phyloP scores from a whole-genome alignment of 2,797 vertebrate genomes.

The Danio jaintianensis region DNA sequence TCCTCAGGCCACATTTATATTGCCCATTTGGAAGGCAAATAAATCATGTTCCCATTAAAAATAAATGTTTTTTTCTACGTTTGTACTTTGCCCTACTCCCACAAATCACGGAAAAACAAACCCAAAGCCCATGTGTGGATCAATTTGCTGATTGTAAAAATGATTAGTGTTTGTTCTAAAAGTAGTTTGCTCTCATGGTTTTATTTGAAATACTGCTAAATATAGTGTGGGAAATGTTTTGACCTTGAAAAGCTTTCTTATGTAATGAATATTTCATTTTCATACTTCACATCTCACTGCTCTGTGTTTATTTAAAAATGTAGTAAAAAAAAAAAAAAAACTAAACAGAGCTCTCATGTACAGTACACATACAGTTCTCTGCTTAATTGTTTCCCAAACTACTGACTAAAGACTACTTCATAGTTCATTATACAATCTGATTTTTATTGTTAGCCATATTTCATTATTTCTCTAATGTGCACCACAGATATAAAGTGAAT shows the following conservation, averaged over 20 bases:
- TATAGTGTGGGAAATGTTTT: not conserved
- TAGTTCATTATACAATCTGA: not conserved
- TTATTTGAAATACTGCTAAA: not conserved
- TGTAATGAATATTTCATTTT: not conserved
- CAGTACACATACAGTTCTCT: not conserved
- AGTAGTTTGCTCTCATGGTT: not conserved
- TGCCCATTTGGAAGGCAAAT: not conserved
- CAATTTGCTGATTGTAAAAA: not conserved
- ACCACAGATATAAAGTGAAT: not conserved
- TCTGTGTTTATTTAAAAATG: not conserved
- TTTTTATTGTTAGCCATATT: not conserved
- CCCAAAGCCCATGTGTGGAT: not conserved
- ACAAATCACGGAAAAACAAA: not conserved
- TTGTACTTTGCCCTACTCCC: not conserved
- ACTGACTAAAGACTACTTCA: not conserved
- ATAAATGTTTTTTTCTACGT: not conserved
- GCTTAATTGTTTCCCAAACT: not conserved
- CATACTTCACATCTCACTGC: not conserved
- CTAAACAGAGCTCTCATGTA: no score
- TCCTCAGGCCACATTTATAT: not conserved
- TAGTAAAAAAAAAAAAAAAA: not conserved
- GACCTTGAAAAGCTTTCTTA: not conserved
- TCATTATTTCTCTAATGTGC: not conserved
- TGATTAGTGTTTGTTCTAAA: slow-evolving; percentile 11
- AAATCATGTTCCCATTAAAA: not conserved